Evolutionary conservation across 2,113 vertebrate species (phyloP), one percentile per base, ranked within the genome.

Genomic region (Urocitellus parryii): DNA sequence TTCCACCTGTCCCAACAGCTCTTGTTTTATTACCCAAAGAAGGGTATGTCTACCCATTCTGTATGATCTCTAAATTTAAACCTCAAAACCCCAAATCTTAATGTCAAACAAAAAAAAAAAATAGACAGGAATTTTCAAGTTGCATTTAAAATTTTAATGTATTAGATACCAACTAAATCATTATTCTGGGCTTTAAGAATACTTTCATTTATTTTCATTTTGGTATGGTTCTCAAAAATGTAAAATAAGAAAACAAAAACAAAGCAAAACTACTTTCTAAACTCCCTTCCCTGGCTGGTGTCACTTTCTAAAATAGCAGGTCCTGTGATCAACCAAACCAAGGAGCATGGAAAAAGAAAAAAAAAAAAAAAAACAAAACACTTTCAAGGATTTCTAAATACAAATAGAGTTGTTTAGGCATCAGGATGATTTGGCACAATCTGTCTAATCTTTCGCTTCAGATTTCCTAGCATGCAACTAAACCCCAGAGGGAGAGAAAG

Each of bases 71-170:
- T 65, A 37, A 94, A 76, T 53, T 80, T 79, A 84, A 94, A 79
- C 53, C 5, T 48, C 29, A 80, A 61, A 4, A 58, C 9, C 8
- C 27, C 56, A 83, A 53, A 72, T 88, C 77, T 70, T 87, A 77
- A 74, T 12, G 76, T 58, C 18, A 45, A 88, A 77, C 32, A 79
- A 80, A 92, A 96, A 42, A 92, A 96, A 42, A 6, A 42, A 45
- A 58, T 48, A 82, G 32, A 76, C 20, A 51, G 61, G 16, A 51
- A 89, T 86, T 86, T 87, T 61, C 37, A 91, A 94, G 42, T 45
- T 80, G 18, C 13, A 86, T 10, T 39, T 85, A 68, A 93, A 88
- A 83, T 67, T 67, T 25, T 39, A 80, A 45, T 45, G 42, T 56
- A 45, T 42, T 81, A 68, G n/a, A 68, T 84, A 48, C 78, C n/a